Base-by-base conservation (phyloP, 2,888 invertebrate species). In the Microctonus brassicae region DNA sequence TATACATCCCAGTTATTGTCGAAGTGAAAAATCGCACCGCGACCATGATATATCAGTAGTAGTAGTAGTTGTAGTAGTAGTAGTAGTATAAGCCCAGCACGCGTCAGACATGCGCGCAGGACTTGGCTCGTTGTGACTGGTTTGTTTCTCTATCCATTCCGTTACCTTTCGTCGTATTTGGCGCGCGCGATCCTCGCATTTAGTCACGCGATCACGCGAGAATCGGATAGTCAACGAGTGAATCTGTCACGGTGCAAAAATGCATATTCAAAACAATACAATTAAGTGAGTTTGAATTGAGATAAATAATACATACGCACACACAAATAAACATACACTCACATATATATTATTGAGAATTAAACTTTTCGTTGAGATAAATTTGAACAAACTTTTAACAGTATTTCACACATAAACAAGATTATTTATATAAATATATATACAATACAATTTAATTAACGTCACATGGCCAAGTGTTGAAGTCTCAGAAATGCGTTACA, bases 91-190 rank as follows among this genome's bases (percentile, higher is more conserved):
- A n/a, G n/a, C n/a, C 57, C 75, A 70, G 75, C 70, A 76, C 72
- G 74, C 82, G 81, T 80, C 81, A 78, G 83, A 80, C 83, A 82
- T 82, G 83, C 83, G 83, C 83, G 73, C 70, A 70, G 62, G 55
- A 76, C 24, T 47, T 33, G 26, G 52, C 29, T 33, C 72, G 36
- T 33, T 47, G 70, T 69, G 58, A 71, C 73, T 75, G 67, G 69
- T 69, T 47, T 47, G 47, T 47, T 17, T 47, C 17, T 17, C 1
- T 10, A 7, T 17, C 17, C 47, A 6, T n/a, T 17, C 17, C 17
- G 17, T 47, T 63, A 29, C 20, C 47, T 29, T 42, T 13, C n/a
- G 26, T 17, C 63, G 65, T 57, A 76, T 77, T 82, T 79, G 55
- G 61, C 67, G 67, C 47, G 71, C 71, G 67, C 62, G 67, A 36